These are phyloP conservation scores for Andrena fulva DNA, from an alignment of 2,888 invertebrate species.

Conservation along the genomic window DNA sequence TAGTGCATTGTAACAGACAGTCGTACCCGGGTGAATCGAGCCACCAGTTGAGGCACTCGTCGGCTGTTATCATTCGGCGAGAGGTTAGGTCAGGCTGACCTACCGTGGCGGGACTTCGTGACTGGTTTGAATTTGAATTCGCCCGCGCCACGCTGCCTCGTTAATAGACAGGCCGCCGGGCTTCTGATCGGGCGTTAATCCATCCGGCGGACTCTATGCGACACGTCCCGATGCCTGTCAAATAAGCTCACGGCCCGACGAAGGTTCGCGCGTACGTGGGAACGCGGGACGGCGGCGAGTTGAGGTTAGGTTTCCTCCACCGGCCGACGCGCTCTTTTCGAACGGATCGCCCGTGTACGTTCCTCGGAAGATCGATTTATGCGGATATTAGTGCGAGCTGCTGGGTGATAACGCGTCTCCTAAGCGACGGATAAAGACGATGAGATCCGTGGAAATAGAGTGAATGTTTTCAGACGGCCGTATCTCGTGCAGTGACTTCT, in stretches of 20 bases:
- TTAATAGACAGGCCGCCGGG: neutral
- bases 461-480: slow-evolving; percentile 74
- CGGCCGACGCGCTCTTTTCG: slow-evolving; percentile 67
- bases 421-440: slow-evolving; percentile 68
- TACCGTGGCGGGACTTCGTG: slow-evolving; percentile 68
- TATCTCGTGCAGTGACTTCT: slow-evolving; percentile 70
- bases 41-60: slow-evolving; percentile 67
- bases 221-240: slow-evolving; percentile 18
- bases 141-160: slow-evolving; percentile 32
- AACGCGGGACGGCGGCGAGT: slow-evolving; percentile 46
- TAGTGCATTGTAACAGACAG: slow-evolving; percentile 54
- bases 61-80: slow-evolving; percentile 58
- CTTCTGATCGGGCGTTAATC: neutral
- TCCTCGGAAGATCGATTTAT: slow-evolving; percentile 37
- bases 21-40: slow-evolving; percentile 61
- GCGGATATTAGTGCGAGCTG: slow-evolving; percentile 48
- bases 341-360: slow-evolving; percentile 34
- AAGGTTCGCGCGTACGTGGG: slow-evolving; percentile 6
- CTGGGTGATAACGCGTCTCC: slow-evolving; percentile 58
- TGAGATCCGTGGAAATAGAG: slow-evolving; percentile 55
- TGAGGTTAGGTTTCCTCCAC: slow-evolving; percentile 62
- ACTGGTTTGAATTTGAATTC: slow-evolving; percentile 61
- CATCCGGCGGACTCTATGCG: too few relatives aligned
- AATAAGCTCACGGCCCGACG: neutral
- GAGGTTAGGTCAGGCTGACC: slow-evolving; percentile 72